phyloP scores from a whole-genome alignment of 2,113 vertebrate species.

The Oryzias celebensis region DNA sequence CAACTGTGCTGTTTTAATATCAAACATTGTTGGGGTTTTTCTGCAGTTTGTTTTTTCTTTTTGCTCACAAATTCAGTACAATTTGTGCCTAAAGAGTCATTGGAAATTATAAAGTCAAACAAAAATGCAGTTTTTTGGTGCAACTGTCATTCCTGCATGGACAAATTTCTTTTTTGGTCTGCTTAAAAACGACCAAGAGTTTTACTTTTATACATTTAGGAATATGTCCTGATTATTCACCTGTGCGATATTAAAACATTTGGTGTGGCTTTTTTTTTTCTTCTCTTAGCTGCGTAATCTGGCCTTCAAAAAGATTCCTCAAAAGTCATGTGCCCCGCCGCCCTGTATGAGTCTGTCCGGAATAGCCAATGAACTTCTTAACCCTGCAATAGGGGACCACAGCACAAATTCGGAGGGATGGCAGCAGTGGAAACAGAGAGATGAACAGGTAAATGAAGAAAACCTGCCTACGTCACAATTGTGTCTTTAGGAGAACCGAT shows the following conservation, averaged over 20 bases:
- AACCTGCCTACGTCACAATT: not conserved
- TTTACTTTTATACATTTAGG: not conserved
- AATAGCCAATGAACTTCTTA: constrained; percentile 80
- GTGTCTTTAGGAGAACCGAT: not conserved
- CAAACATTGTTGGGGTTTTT: too few species aligned
- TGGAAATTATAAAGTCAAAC: too few species aligned
- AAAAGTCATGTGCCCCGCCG: constrained; percentile 79
- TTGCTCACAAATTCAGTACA: too few species aligned
- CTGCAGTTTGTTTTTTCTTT: too few species aligned
- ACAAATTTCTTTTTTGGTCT: not conserved
- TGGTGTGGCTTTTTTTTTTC: constrained; percentile 5
- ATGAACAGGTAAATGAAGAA: constrained; percentile 83
- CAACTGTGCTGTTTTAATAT: too few species aligned
- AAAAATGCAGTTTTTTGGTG: too few species aligned
- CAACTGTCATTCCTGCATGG: too few species aligned
- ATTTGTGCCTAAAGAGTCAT: too few species aligned
- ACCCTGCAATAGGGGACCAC: constrained; percentile 61
- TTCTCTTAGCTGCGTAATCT: constrained; percentile 85
- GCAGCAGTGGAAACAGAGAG: constrained; percentile 92
- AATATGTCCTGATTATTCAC: not conserved
- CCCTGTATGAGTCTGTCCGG: constrained; percentile 65
- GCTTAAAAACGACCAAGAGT: not conserved
- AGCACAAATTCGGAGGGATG: constrained; percentile 80
- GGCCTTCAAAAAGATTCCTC: constrained; percentile 94
- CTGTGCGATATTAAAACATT: not conserved